These are phyloP conservation scores for Aepyceros melampus DNA, from an alignment of 2,113 vertebrate species.

Conservation along the genomic window DNA sequence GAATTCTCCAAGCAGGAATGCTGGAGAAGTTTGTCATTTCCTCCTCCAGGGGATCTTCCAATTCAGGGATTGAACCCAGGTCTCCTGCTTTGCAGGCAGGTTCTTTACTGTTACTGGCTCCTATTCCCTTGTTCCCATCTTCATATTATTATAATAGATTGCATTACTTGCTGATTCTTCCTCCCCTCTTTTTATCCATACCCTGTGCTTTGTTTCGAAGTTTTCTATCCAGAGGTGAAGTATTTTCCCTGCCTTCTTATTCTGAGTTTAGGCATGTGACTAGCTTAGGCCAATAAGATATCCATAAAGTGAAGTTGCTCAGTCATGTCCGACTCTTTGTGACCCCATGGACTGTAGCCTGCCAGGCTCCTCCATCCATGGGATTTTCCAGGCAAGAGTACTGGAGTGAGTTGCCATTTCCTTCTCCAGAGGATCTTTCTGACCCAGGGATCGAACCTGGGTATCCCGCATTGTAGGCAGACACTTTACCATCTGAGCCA, in stretches of 20 bases:
- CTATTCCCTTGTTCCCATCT: not conserved
- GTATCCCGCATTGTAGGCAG: not conserved
- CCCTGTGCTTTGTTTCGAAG: not conserved
- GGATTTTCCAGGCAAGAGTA: not conserved
- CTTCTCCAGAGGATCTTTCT: not conserved
- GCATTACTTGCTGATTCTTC: not conserved
- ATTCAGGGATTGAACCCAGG: not conserved
- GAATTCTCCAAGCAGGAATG: not conserved
- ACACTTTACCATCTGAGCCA: fast-evolving
- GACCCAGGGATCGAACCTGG: not conserved
- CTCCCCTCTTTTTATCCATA: not conserved
- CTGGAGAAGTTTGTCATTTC: not conserved
- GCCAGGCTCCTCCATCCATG: not conserved
- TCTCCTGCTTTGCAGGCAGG: not conserved
- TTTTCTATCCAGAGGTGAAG: not conserved
- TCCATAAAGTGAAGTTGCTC: not conserved
- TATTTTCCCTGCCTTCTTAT: not conserved
- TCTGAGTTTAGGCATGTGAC: not conserved
- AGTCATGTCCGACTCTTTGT: not conserved
- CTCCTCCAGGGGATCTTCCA: not conserved
- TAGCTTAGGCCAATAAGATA: not conserved
- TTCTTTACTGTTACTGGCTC: not conserved
- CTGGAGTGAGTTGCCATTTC: not conserved
- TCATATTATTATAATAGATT: not conserved
- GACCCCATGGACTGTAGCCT: not conserved